These are phyloP conservation scores for Helostoma temminkii DNA, from an alignment of 2,797 vertebrate genomes.

Conservation along the genomic window DNA sequence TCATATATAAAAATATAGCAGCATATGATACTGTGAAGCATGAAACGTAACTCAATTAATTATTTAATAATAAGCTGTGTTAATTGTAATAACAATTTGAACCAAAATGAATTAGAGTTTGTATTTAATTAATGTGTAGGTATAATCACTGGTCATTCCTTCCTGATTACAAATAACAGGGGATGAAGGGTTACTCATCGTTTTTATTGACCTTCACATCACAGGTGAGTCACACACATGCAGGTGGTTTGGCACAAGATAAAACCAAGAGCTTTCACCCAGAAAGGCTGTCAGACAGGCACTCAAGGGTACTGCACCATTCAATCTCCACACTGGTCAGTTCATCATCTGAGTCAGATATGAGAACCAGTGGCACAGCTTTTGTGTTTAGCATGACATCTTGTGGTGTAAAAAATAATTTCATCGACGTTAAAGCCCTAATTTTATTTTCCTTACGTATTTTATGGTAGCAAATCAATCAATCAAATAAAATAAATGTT, in stretches of 20 bases:
- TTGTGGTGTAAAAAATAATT: slow-evolving; percentile 68
- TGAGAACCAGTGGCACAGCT: slow-evolving; percentile 14
- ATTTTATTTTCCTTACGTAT: neutral
- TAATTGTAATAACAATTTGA: neutral
- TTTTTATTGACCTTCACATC: slow-evolving; percentile 30
- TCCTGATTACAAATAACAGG: neutral
- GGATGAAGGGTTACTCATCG: neutral
- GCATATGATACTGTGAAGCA: no score
- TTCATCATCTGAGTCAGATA: slow-evolving; percentile 43
- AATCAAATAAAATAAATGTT: no score
- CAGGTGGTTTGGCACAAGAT: slow-evolving; percentile 61
- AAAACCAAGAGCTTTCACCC: slow-evolving; percentile 54
- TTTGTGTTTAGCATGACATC: slow-evolving; percentile 77
- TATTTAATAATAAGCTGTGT: neutral
- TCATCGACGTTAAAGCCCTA: neutral
- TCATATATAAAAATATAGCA: no score
- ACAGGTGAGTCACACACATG: slow-evolving; percentile 43
- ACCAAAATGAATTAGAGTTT: neutral
- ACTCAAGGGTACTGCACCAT: slow-evolving; percentile 61
- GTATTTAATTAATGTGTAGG: neutral
- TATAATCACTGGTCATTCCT: neutral
- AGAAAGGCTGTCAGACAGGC: slow-evolving; percentile 43
- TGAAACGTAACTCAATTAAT: neutral
- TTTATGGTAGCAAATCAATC: neutral
- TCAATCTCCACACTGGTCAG: slow-evolving; percentile 41